Evolutionary conservation across 2,113 vertebrate genomes (phyloP).

Genomic region (Pituophis catenifer): DNA sequence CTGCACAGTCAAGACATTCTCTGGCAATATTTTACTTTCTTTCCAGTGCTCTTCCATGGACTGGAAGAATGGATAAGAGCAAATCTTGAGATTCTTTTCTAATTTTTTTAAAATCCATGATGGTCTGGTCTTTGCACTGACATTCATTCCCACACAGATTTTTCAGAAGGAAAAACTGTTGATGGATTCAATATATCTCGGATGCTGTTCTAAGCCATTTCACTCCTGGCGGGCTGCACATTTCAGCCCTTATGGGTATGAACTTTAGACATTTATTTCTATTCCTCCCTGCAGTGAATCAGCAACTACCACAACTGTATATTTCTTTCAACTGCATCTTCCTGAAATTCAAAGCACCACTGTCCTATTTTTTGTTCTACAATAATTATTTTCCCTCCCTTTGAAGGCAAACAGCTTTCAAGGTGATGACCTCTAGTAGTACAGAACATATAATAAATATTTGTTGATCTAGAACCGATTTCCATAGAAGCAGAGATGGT

Average conservation of each 20-base stretch:
- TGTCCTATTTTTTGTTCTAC: neutral
- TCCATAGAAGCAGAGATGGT: neutral
- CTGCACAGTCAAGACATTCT: neutral
- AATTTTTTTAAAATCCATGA: neutral
- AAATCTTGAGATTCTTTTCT: neutral
- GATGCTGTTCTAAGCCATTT: neutral
- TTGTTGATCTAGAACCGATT: neutral
- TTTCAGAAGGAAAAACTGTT: neutral
- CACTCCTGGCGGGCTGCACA: neutral
- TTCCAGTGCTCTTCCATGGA: neutral
- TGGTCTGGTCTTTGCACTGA: neutral
- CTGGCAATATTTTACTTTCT: neutral
- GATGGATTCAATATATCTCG: neutral
- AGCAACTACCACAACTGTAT: neutral
- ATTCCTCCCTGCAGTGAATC: neutral
- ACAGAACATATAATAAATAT: neutral
- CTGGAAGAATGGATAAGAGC: neutral
- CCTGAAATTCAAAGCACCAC: neutral
- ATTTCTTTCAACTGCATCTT: neutral
- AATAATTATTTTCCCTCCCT: neutral
- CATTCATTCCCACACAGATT: neutral
- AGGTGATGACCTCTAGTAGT: neutral
- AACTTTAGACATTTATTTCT: neutral
- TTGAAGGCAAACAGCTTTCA: neutral
- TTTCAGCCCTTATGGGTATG: neutral